Conservation (phyloP, 2,888 invertebrate species). For the Himalopsyche anomala region DNA sequence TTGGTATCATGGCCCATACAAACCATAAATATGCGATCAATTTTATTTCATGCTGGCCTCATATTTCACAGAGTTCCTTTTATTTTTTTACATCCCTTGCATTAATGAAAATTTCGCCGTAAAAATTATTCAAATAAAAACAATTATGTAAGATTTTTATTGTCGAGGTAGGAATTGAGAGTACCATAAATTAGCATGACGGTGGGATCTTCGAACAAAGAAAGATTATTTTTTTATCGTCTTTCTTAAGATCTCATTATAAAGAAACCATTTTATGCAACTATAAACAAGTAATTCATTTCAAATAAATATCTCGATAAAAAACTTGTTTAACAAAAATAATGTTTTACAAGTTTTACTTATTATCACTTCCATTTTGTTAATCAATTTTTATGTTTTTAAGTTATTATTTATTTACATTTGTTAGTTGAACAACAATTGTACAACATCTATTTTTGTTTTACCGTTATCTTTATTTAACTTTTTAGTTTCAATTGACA, state of each 20-base stretch:
- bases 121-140: conserved; percentile 66
- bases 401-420: too few species aligned
- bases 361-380: too few species aligned
- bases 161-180: conserved; percentile 55
- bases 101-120: conserved; percentile 61
- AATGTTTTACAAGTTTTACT: too few species aligned
- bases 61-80: conserved; percentile 55
- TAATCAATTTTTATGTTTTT: too few species aligned
- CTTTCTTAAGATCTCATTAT: not conserved
- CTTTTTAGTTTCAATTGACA: too few species aligned
- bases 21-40: conserved; percentile 66
- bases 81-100: conserved; percentile 61
- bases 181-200: conserved; percentile 59
- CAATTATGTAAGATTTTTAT: conserved; percentile 66
- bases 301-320: too few species aligned
- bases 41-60: conserved; percentile 59
- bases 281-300: too few species aligned
- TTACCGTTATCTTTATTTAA: too few species aligned
- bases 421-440: too few species aligned
- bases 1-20: conserved; percentile 53
- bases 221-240: conserved; percentile 60
- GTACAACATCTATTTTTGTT: too few species aligned
- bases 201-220: conserved; percentile 52
- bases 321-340: too few species aligned
- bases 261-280: too few species aligned